phyloP scores from a whole-genome alignment of 2,797 vertebrate species.

The Brotogeris chrysoptera region DNA sequence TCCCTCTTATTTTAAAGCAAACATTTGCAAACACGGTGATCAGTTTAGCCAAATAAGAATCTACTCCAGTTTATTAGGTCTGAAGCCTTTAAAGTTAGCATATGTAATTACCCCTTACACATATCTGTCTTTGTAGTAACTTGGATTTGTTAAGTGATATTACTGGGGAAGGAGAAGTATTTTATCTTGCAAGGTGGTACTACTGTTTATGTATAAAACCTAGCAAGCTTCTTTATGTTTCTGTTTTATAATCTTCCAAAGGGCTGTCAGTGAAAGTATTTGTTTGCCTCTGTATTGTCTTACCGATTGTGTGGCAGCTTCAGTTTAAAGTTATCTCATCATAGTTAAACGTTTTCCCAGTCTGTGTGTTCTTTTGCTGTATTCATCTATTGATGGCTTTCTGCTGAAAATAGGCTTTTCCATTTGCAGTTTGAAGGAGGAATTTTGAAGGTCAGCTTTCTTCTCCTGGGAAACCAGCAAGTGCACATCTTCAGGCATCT shows the following conservation, averaged over 20 bases:
- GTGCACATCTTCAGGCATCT: conserved; percentile 1
- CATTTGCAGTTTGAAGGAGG: neutral
- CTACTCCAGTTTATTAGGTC: neutral
- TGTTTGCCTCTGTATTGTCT: neutral
- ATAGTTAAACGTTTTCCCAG: neutral
- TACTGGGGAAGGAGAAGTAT: neutral
- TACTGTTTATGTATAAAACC: neutral
- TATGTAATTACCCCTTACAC: neutral
- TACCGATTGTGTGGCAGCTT: neutral
- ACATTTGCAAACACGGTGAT: neutral
- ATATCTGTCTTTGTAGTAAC: neutral
- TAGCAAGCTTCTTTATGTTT: neutral
- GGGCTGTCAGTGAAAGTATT: neutral
- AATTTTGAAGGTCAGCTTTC: conserved; percentile 17
- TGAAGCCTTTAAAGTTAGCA: neutral
- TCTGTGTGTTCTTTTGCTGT: neutral
- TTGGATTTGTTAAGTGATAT: neutral
- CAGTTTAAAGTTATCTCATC: neutral
- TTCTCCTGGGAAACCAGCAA: conserved; percentile 21
- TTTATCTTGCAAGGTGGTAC: neutral
- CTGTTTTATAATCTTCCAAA: neutral
- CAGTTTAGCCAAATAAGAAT: neutral
- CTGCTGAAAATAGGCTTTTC: neutral
- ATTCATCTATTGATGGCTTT: neutral
- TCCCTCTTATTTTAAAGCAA: neutral